Evolutionary conservation across 2,888 invertebrate species (phyloP), one percentile per base, ranked within the genome.

Genomic region (Nemurella pictetii): DNA sequence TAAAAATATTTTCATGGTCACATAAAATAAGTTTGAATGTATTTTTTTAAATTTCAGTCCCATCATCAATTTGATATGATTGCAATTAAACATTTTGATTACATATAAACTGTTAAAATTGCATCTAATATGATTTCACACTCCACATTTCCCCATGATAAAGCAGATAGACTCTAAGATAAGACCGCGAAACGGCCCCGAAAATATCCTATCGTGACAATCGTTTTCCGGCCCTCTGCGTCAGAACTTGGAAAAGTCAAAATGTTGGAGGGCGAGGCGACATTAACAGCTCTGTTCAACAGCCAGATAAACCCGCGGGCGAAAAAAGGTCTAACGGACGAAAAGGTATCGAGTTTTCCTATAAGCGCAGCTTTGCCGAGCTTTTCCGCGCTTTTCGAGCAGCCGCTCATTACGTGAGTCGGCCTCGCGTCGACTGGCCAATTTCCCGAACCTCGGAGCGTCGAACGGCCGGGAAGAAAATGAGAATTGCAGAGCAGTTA

Each of bases 261-360:
- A 27, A 15, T 75, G 75, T 75, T 27, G 15, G 28, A 75, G 26
- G n/a, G 12, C 28, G 3, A 75, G n/a, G 12, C 28, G 3, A 75
- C 75, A 75, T 75, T 75, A 75, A 28, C 28, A 26, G 75, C 27
- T 27, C 28, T 9, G 75, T 75, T 75, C 3, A 75, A 7, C 27
- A 75, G 28, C 26, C 27, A 75, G 75, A 75, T 75, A 75, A 75
- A 26, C 75, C 28, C 27, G 75, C 26, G n/a, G 26, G 75, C 9
- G 75, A 36, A 9, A 15, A 36, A 36, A 20, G 75, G 75, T 20
- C 28, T 1, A 7, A 55, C 28, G 75, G 25, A 20, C 55, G 26
- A 75, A 75, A 4, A 75, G 75, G 28, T 75, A 75, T 75, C 75
- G 75, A 75, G 75, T 75, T 75, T 75, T 75, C 55, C 35, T 1